Evolutionary conservation across 2,888 invertebrate species (phyloP).

Genomic region (Tipula vernalis): DNA sequence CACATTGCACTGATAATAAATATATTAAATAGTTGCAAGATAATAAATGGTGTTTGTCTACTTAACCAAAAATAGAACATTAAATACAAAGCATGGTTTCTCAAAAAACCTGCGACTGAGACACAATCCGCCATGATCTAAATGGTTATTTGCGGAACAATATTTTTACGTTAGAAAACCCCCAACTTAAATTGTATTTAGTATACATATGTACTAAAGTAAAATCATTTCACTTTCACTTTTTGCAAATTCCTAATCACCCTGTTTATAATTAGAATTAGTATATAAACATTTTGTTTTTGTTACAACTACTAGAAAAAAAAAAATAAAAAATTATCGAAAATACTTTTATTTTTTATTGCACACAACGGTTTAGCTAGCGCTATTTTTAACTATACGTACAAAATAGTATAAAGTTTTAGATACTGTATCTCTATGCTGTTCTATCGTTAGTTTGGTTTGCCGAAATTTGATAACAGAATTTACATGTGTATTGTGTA

Average conservation of each 20-base stretch:
- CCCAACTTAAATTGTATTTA: neutral
- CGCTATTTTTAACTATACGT: neutral
- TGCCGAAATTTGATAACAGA: neutral
- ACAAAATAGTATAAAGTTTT: neutral
- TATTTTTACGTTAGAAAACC: neutral
- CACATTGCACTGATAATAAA: neutral
- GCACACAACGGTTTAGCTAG: neutral
- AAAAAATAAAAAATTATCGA: neutral
- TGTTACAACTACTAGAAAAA: neutral
- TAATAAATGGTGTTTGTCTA: neutral
- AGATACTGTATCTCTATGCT: neutral
- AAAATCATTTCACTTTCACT: neutral
- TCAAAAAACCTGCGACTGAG: neutral
- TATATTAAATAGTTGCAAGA: neutral
- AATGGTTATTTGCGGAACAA: neutral
- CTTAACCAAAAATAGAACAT: neutral
- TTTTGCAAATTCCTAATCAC: neutral
- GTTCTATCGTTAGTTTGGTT: neutral
- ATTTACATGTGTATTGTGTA: neutral
- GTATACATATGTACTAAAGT: neutral
- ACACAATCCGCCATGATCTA: no score
- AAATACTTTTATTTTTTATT: neutral
- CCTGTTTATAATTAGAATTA: neutral
- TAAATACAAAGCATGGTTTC: neutral
- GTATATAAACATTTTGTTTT: neutral